Conservation (phyloP, 2,888 invertebrate species). For the Neuroscelio doddi region DNA sequence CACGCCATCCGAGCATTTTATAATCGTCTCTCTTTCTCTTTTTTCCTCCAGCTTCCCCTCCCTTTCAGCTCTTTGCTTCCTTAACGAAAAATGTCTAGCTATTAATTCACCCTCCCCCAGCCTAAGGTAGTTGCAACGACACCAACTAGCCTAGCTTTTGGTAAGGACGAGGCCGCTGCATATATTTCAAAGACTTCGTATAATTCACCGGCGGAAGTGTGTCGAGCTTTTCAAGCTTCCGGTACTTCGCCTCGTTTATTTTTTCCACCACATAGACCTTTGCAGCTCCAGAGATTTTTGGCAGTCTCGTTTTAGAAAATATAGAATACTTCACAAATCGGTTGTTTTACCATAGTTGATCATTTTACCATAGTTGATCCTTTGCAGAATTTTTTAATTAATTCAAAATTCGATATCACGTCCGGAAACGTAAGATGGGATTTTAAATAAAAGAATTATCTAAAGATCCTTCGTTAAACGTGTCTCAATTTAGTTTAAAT, state of each 20-base stretch:
- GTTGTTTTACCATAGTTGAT: no score
- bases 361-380: no score
- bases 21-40: slow-evolving; percentile 51
- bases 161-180: slow-evolving; percentile 28
- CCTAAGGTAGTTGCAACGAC: slow-evolving; percentile 25
- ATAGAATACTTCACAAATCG: no score
- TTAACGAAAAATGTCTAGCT: slow-evolving; percentile 39
- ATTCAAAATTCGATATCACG: no score
- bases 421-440: no score
- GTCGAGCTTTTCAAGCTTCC: slow-evolving; percentile 33
- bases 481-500: no score
- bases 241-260: slow-evolving; percentile 29
- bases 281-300: slow-evolving; percentile 12
- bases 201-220: slow-evolving; percentile 36
- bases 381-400: no score
- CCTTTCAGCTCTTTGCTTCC: slow-evolving; percentile 33
- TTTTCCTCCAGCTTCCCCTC: slow-evolving; percentile 39
- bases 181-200: slow-evolving; percentile 33
- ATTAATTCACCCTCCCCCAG: slow-evolving; percentile 36
- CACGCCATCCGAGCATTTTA: slow-evolving; percentile 59
- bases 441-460: no score
- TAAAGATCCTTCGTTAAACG: no score
- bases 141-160: slow-evolving; percentile 29
- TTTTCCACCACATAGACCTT: slow-evolving; percentile 19
- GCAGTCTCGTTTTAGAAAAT: background rate